phyloP scores from a whole-genome alignment of 2,113 vertebrate species.

The Centropristis striata region DNA sequence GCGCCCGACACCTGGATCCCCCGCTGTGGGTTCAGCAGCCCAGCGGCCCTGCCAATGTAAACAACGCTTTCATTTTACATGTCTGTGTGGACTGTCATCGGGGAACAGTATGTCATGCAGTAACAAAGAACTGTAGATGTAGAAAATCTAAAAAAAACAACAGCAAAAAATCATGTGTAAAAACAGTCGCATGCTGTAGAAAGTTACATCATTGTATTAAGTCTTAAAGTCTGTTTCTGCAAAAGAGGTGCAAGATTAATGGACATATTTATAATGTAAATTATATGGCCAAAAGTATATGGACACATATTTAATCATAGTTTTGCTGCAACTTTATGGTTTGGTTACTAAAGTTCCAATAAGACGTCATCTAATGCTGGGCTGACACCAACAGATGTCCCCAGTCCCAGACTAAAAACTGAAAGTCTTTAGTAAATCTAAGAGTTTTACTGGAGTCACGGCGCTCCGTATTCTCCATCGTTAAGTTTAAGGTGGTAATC shows the following conservation, averaged over 20 bases:
- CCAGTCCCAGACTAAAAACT: too few species aligned
- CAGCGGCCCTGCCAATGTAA: conserved; percentile 80
- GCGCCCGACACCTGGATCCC: conserved; percentile 28
- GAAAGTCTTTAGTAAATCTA: too few species aligned
- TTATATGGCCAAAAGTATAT: conserved; percentile 12
- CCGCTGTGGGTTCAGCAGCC: conserved; percentile 13
- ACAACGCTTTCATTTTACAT: conserved; percentile 77
- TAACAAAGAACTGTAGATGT: conserved; percentile 75
- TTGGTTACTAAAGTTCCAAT: too few species aligned
- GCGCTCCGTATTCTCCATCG: too few species aligned
- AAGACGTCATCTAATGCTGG: too few species aligned
- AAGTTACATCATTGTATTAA: conserved; percentile 21
- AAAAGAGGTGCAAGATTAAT: neutral
- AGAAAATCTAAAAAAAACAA: conserved; percentile 65
- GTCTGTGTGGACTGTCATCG: conserved; percentile 86
- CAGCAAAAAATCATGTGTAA: conserved; percentile 28
- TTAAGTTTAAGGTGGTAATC: too few species aligned
- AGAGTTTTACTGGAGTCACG: too few species aligned
- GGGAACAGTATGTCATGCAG: conserved; percentile 88
- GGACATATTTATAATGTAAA: too few species aligned
- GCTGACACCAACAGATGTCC: too few species aligned
- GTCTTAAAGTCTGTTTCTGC: conserved; percentile 50
- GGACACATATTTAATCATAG: too few species aligned
- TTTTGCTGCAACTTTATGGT: too few species aligned
- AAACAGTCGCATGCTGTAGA: conserved; percentile 6